These are phyloP conservation scores for Coryphaenoides rupestris DNA, from an alignment of 2,113 vertebrate genomes.

Conservation along the genomic window DNA sequence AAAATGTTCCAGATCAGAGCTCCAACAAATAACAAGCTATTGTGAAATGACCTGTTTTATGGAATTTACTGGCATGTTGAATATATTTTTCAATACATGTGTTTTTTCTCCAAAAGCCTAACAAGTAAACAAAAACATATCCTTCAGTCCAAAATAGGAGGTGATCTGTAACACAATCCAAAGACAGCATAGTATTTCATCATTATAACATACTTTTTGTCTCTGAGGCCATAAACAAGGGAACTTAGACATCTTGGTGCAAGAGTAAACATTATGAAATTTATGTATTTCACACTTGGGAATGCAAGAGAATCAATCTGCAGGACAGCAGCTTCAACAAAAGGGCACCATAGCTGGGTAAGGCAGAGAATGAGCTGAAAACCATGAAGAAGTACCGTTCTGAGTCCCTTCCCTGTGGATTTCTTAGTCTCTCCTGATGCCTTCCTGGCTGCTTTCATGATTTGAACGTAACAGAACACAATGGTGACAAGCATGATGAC, in stretches of 20 bases:
- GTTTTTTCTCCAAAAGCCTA: too few species aligned
- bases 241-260: constrained; percentile 47
- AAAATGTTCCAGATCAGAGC: too few species aligned
- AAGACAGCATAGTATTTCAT: constrained; percentile 25
- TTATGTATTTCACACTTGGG: constrained; percentile 18
- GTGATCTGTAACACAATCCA: too few species aligned
- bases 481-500: constrained; percentile 45
- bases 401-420: constrained; percentile 48
- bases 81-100: too few species aligned
- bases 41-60: too few species aligned
- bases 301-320: neutral
- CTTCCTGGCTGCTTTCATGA: constrained; percentile 46
- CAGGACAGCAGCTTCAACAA: constrained; percentile 35
- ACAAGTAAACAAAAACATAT: too few species aligned
- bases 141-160: too few species aligned
- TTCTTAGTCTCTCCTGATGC: constrained; percentile 40
- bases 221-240: constrained; percentile 57
- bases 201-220: constrained; percentile 31
- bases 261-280: constrained; percentile 40
- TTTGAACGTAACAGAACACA: constrained; percentile 45
- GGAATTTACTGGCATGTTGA: too few species aligned
- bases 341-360: constrained; percentile 48
- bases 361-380: constrained; percentile 59
- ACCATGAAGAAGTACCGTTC: constrained; percentile 55
- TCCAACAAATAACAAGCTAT: too few species aligned